Evolutionary conservation across 2,888 invertebrate species (phyloP), one percentile per base, ranked within the genome.

Genomic region (Parnassius mnemosyne): DNA sequence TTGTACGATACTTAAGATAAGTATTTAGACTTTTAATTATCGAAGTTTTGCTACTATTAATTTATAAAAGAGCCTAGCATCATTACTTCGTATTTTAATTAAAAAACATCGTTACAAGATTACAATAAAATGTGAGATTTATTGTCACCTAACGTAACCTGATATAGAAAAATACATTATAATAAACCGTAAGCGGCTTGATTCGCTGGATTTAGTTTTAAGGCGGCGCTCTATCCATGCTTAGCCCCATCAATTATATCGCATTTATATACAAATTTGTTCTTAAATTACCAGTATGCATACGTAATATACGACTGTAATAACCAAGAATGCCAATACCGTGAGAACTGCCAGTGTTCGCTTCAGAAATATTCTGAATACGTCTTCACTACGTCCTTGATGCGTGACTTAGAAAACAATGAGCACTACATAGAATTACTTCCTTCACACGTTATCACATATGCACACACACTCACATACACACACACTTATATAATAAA

Each of bases 311-410:
- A 65, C 64, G 63, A 63, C 66, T 67, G 68, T 54, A 68, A 66
- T 69, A 72, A 72, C 70, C 77, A 76, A 78, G 82, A 84, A 85
- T 84, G 82, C 77, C 78, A 78, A 75, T 80, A 84, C 83, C 89
- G 89, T 90, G 89, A 87, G 89, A 90, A 90, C 85, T 70, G 74
- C 69, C 78, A 72, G 76, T 79, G 79, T 76, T 75, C 77, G 82
- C 78, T 78, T 78, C 81, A 82, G 84, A 88, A 85, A 87, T 88
- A 90, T 89, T 85, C 89, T 77, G 80, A 77, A 79, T 81, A 83
- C 88, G 87, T 87, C 80, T 83, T 76, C 79, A 79, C 70, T 80
- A 77, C 87, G 89, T 87, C 89, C 89, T 90, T 90, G 89, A 78
- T 77, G 83, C 89, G 89, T 89, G 89, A 87, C 82, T 68, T 73